Conservation (phyloP, 2,113 vertebrate species). For the Protomyctophum bolini region DNA sequence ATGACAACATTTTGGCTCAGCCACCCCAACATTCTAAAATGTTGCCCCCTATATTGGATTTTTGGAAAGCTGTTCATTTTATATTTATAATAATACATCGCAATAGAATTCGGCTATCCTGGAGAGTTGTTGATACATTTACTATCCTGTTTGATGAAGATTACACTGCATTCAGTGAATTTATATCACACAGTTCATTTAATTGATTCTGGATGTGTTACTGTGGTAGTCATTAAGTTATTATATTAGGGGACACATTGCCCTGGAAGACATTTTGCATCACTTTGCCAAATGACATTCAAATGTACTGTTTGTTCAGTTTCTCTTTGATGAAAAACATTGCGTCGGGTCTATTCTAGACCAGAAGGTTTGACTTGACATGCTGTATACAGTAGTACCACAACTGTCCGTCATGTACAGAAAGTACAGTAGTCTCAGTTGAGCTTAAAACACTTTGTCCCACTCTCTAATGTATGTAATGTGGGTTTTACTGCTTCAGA, state of each 20-base stretch:
- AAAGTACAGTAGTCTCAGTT: no score
- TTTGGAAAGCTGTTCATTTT: conserved; percentile 6
- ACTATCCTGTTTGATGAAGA: conserved; percentile 8
- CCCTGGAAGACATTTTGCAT: not conserved
- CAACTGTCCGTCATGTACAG: no score
- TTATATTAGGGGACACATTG: not conserved
- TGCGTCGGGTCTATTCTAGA: not conserved
- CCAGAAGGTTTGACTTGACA: no score
- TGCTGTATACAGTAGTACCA: no score
- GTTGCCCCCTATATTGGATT: not conserved
- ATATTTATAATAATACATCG: not conserved
- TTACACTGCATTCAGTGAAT: conserved; percentile 12
- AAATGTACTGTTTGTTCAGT: not conserved
- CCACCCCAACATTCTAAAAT: not conserved
- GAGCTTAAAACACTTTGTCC: no score
- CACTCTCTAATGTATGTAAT: no score
- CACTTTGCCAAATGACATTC: not conserved
- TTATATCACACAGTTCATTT: no score
- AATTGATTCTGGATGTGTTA: not conserved
- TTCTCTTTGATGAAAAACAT: not conserved
- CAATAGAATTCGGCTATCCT: conserved; percentile 8
- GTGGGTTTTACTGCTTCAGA: no score
- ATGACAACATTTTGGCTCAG: conserved; percentile 8
- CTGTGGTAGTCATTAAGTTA: not conserved
- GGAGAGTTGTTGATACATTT: conserved; percentile 21